phyloP scores from a whole-genome alignment of 2,888 invertebrate species.

The Cantharis rufa region DNA sequence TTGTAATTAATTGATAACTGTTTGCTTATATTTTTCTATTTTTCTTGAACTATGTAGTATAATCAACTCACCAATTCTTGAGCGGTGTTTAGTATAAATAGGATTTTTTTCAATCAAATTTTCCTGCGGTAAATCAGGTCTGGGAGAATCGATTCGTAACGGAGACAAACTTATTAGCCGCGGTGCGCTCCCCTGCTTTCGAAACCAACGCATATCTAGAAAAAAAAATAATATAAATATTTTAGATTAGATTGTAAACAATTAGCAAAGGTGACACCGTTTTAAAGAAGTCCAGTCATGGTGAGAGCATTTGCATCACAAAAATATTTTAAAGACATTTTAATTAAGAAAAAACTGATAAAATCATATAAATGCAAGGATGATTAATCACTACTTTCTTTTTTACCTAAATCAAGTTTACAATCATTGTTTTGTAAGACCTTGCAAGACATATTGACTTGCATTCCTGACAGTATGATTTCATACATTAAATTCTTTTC shows the following conservation, averaged over 20 bases:
- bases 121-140: constrained; percentile 40
- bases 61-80: constrained; percentile 44
- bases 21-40: no score
- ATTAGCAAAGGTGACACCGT: background rate
- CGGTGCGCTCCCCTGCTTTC: constrained; percentile 67
- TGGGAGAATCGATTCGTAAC: constrained; percentile 59
- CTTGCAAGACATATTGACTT: background rate
- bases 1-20: no score
- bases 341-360: background rate
- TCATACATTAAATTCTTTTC: background rate
- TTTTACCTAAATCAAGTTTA: background rate
- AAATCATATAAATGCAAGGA: background rate
- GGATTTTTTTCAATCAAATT: constrained; percentile 37
- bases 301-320: background rate
- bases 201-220: constrained; percentile 71
- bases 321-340: background rate
- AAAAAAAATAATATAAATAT: background rate
- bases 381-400: background rate
- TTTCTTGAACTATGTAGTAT: background rate
- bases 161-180: constrained; percentile 72
- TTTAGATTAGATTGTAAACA: background rate
- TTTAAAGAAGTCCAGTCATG: background rate
- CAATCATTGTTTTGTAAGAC: background rate
- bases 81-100: constrained; percentile 40
- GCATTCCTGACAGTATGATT: background rate